phyloP scores from a whole-genome alignment of 2,888 invertebrate species.

The Dicranocentrus wangi region DNA sequence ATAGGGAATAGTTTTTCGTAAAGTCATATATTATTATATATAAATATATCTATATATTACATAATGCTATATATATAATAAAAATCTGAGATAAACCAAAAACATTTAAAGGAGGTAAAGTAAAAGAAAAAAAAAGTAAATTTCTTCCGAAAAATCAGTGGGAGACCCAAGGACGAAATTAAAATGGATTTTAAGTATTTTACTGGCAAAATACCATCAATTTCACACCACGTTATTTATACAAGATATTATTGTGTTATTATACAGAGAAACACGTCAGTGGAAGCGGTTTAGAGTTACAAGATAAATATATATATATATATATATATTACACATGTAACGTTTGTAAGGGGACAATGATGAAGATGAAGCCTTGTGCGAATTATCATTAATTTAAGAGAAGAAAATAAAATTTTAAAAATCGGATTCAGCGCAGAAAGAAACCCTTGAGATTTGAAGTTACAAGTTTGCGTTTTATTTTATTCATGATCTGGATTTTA shows the following conservation, averaged over 20 bases:
- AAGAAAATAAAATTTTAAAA: conserved; percentile 24
- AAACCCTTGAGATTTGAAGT: no score
- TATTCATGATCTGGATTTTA: no score
- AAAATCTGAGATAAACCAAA: neutral
- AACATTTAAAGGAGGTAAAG: neutral
- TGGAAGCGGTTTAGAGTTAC: neutral
- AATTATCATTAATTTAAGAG: conserved; percentile 47
- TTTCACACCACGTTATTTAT: no score
- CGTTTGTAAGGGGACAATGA: conserved; percentile 42
- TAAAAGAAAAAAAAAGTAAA: neutral
- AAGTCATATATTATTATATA: no score
- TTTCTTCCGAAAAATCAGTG: neutral
- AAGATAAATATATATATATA: neutral
- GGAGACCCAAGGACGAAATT: neutral
- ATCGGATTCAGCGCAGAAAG: conserved; percentile 43
- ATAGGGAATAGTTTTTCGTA: no score
- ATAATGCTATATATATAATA: no score
- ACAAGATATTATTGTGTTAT: no score
- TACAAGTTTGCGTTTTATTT: no score
- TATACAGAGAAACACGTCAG: neutral
- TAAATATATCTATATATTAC: no score
- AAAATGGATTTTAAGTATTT: neutral
- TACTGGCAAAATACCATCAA: neutral
- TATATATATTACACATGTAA: conserved; percentile 3
- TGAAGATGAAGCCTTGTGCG: conserved; percentile 44